Conservation (phyloP, 2,797 vertebrate genomes). For the Sebastes nivosus region DNA sequence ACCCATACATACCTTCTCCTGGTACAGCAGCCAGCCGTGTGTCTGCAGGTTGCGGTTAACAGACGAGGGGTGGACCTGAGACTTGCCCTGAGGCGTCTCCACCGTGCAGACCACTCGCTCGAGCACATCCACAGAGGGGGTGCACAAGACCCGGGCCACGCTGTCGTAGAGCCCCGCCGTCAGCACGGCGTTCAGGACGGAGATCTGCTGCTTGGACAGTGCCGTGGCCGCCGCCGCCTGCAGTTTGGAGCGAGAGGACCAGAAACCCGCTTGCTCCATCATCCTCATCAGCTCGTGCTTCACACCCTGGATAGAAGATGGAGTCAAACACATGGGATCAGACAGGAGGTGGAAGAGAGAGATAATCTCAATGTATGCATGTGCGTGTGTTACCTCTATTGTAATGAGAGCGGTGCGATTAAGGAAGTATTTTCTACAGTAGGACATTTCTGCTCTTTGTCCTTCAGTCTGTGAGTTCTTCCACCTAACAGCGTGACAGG, state of each 20-base stretch:
- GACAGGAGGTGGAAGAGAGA: background rate
- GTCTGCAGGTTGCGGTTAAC: conserved; percentile 94
- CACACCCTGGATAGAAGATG: conserved; percentile 83
- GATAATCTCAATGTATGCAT: background rate
- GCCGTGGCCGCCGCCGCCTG: background rate
- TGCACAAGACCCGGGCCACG: conserved; percentile 87
- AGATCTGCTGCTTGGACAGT: conserved; percentile 83
- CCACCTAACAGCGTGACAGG: conserved; percentile 83
- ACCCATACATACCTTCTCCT: conserved; percentile 89
- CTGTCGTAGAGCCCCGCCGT: conserved; percentile 95
- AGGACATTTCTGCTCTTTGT: conserved; percentile 85
- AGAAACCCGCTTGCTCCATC: conserved; percentile 93
- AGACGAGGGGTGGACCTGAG: conserved; percentile 95
- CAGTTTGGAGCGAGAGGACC: conserved; percentile 55
- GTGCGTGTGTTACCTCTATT: conserved; percentile 85
- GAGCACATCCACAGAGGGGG: conserved; percentile 89
- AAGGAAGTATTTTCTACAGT: conserved; percentile 92
- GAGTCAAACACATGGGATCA: background rate
- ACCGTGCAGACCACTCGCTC: conserved; percentile 89
- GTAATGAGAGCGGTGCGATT: conserved; percentile 92
- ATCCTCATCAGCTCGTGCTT: conserved; percentile 92
- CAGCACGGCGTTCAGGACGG: conserved; percentile 90
- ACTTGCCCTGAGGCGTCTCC: conserved; percentile 95
- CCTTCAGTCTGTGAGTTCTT: conserved; percentile 87
- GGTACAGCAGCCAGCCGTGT: conserved; percentile 94